Conservation (phyloP, 2,113 vertebrate species). For the Atrichornis clamosus region DNA sequence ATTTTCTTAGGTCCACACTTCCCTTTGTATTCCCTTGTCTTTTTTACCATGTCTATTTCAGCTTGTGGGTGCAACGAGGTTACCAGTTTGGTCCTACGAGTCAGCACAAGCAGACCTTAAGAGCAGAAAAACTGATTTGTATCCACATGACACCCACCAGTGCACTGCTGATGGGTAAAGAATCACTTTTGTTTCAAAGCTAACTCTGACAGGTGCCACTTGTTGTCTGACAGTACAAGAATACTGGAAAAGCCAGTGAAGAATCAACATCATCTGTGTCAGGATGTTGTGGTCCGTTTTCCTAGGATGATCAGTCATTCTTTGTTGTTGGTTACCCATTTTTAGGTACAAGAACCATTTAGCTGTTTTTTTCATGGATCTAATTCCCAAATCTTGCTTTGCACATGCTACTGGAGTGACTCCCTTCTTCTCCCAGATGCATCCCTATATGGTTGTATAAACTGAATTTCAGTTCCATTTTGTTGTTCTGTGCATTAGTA, state of each 20-base stretch:
- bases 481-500: not conserved
- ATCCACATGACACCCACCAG: not conserved
- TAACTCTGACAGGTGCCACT: not conserved
- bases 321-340: not conserved
- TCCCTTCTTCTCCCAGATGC: not conserved
- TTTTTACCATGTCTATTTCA: not conserved
- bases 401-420: not conserved
- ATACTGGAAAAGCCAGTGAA: not conserved
- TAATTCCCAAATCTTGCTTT: not conserved
- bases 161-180: not conserved
- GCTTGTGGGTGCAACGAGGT: not conserved
- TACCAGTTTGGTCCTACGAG: not conserved
- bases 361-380: not conserved
- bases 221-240: not conserved
- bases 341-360: not conserved
- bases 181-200: not conserved
- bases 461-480: not conserved
- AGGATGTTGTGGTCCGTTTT: not conserved
- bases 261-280: not conserved
- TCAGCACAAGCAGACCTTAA: not conserved
- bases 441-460: not conserved
- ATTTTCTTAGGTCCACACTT: not conserved
- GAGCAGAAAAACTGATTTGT: not conserved
- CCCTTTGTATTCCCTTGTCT: not conserved
- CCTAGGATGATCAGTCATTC: not conserved